Evolutionary conservation across 2,797 vertebrate species (phyloP).

Genomic region (Neoniphon sammara): DNA sequence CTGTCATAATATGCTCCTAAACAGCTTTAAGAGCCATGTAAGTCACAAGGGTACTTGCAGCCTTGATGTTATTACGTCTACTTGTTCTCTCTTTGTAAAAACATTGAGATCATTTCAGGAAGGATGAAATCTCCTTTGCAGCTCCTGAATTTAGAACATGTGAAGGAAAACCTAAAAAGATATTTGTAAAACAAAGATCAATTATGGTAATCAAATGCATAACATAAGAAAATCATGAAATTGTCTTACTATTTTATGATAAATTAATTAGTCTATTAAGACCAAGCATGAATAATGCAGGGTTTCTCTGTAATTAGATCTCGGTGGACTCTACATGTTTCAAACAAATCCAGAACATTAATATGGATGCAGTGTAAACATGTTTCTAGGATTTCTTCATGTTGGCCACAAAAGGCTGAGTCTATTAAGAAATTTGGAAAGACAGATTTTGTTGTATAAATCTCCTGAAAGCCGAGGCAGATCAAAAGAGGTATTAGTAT

Average conservation of each 20-base stretch:
- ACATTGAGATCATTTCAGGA: slow-evolving; percentile 57
- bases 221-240: slow-evolving; percentile 76
- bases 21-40: slow-evolving; percentile 66
- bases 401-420: slow-evolving; percentile 75
- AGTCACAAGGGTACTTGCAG: slow-evolving; percentile 60
- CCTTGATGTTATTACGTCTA: slow-evolving; percentile 65
- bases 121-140: slow-evolving; percentile 54
- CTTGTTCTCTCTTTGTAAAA: slow-evolving; percentile 55
- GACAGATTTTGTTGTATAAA: slow-evolving; percentile 81
- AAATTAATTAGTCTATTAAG: slow-evolving; percentile 85
- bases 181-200: slow-evolving; percentile 84
- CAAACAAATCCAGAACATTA: slow-evolving; percentile 80
- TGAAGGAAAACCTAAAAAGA: slow-evolving; percentile 72
- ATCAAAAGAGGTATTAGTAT: slow-evolving; percentile 85
- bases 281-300: slow-evolving; percentile 80
- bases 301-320: slow-evolving; percentile 81
- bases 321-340: slow-evolving; percentile 80
- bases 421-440: slow-evolving; percentile 79
- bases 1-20: slow-evolving; percentile 72
- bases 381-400: slow-evolving; percentile 78
- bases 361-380: slow-evolving; percentile 79
- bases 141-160: slow-evolving; percentile 59
- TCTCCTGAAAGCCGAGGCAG: slow-evolving; percentile 79
- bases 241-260: slow-evolving; percentile 75
- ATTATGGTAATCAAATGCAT: slow-evolving; percentile 82